phyloP scores from a whole-genome alignment of 2,888 invertebrate species.

The Phalera bucephala region DNA sequence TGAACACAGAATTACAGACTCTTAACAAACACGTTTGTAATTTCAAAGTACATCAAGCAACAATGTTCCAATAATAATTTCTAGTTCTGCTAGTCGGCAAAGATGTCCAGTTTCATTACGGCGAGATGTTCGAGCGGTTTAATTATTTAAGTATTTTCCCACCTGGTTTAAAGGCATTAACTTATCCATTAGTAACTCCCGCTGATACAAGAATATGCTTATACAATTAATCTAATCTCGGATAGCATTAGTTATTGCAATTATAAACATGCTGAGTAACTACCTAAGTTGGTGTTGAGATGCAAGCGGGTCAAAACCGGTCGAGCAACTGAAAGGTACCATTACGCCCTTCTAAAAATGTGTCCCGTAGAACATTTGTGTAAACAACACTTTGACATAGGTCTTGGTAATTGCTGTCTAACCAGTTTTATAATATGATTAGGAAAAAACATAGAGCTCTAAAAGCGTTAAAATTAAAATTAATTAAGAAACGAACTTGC shows the following conservation, averaged over 20 bases:
- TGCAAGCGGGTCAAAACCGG: not conserved
- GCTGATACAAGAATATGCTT: constrained; percentile 2
- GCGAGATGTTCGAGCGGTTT: too few relatives aligned
- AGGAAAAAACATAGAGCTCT: not conserved
- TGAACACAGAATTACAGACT: not conserved
- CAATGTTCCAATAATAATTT: too few relatives aligned
- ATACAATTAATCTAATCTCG: constrained; percentile 31
- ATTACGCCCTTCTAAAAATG: not conserved
- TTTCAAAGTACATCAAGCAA: not conserved
- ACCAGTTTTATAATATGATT: not conserved
- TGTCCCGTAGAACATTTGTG: not conserved
- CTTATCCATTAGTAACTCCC: not conserved
- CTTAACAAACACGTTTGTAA: not conserved
- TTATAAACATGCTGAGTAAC: constrained; percentile 31
- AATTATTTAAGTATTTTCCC: not conserved
- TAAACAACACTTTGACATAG: not conserved
- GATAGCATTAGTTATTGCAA: constrained; percentile 19
- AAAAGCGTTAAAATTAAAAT: too few relatives aligned
- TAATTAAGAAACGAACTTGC: too few relatives aligned
- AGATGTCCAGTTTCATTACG: too few relatives aligned
- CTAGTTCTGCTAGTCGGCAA: too few relatives aligned
- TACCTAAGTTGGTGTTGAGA: not conserved
- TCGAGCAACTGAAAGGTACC: not conserved
- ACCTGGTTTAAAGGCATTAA: not conserved
- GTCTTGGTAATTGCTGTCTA: not conserved